Percentiles rank a stretch among this genome's conserved stretches.
phyloP scores from a whole-genome alignment of 1,140 invertebrate species.

The Pseudomyrmex sp. region DNA sequence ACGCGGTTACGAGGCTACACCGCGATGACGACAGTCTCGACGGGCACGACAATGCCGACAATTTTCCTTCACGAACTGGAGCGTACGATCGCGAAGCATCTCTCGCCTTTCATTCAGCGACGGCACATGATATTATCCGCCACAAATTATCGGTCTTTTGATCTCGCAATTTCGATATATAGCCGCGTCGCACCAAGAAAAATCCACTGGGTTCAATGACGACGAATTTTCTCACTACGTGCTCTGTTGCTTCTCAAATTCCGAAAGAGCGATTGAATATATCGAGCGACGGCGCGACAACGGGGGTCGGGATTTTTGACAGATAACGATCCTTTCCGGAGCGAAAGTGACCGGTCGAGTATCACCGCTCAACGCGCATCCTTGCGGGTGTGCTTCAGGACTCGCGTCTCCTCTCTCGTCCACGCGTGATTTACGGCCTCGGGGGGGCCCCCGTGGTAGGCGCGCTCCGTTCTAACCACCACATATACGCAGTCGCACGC shows the following conservation, averaged over 20 bases:
- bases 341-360: conserved; percentile 62
- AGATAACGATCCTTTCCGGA: conserved; percentile 1
- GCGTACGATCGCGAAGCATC: conserved; percentile 62
- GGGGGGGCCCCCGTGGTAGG: not conserved
- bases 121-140: not conserved
- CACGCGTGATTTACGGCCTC: conserved; percentile 69
- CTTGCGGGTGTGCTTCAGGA: conserved; percentile 62
- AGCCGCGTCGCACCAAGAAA: not conserved
- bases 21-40: conserved; percentile 19
- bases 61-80: conserved; percentile 48
- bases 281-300: not conserved
- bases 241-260: not conserved
- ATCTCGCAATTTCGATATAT: not conserved
- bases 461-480: conserved; percentile 35
- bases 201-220: not conserved
- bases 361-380: conserved; percentile 65
- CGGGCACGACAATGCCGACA: conserved; percentile 35
- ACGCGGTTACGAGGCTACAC: conserved; percentile 34
- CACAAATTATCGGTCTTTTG: not conserved
- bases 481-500: not conserved
- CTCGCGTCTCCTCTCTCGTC: conserved; percentile 65
- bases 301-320: no score
- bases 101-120: conserved; percentile 20
- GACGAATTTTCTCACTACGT: not conserved
- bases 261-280: not conserved